Evolutionary conservation across 2,888 invertebrate species (phyloP).

Genomic region (Dyspetes luteomarginatus): DNA sequence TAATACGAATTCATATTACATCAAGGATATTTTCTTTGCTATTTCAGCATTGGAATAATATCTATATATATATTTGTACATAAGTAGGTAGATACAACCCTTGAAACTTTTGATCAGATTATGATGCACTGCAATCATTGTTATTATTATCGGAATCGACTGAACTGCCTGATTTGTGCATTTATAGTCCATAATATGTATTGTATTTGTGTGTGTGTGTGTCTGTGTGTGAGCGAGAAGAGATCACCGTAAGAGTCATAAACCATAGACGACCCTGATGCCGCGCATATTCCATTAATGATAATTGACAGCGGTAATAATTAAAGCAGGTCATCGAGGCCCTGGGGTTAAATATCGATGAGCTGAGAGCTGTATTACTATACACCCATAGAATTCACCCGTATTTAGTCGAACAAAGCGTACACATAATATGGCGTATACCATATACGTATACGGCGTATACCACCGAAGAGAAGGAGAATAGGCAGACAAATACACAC

Average conservation of each 20-base stretch:
- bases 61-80: too few species aligned
- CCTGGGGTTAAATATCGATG: constrained; percentile 63
- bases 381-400: constrained; percentile 36
- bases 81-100: not conserved
- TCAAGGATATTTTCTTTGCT: too few species aligned
- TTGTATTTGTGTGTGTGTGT: not conserved
- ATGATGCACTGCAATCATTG: not conserved
- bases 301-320: constrained; percentile 66
- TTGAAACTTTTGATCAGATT: not conserved
- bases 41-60: too few species aligned
- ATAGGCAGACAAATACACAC: constrained; percentile 1
- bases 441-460: constrained; percentile 32
- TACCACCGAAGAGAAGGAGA: constrained; percentile 34
- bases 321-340: constrained; percentile 61
- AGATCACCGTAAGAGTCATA: constrained; percentile 58
- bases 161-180: not conserved
- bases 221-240: not conserved
- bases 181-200: not conserved
- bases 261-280: constrained; percentile 46
- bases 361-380: constrained; percentile 43
- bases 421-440: constrained; percentile 41
- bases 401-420: constrained; percentile 62
- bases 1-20: too few species aligned
- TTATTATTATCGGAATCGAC: constrained; percentile 10
- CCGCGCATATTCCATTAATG: constrained; percentile 61